phyloP scores from a whole-genome alignment of 2,113 vertebrate genomes.

The Mesoclemmys tuberculata region DNA sequence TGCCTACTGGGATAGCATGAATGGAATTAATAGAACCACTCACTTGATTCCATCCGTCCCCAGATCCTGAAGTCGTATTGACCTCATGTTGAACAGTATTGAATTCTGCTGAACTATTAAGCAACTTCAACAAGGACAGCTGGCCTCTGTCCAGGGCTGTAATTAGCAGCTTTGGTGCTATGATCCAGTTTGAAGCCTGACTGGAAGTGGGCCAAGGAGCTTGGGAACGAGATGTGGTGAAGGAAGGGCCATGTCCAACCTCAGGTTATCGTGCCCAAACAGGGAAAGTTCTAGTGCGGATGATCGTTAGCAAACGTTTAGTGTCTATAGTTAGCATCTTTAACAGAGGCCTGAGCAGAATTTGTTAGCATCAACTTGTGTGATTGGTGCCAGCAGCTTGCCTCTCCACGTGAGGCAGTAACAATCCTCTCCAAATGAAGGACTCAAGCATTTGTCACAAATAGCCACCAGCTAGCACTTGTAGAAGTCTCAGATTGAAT shows the following conservation, averaged over 20 bases:
- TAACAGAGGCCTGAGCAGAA: background rate
- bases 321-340: background rate
- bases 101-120: background rate
- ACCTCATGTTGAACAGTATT: background rate
- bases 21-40: background rate
- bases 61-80: fast-evolving
- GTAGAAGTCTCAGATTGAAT: background rate
- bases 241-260: too few species aligned
- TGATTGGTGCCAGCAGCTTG: background rate
- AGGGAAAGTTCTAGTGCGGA: background rate
- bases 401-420: background rate
- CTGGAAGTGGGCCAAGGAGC: background rate
- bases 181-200: background rate
- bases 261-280: background rate
- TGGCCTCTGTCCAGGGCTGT: background rate
- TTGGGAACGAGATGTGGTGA: fast-evolving
- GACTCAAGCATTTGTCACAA: background rate
- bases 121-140: background rate
- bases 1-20: fast-evolving
- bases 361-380: background rate
- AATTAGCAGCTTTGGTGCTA: background rate
- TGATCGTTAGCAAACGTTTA: background rate
- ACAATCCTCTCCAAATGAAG: background rate
- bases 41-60: background rate
- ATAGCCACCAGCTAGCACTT: background rate